Evolutionary conservation across 1,140 invertebrate genomes (phyloP), one percentile per base, ranked within the genome.

Genomic region (Heliconius nattereri): DNA sequence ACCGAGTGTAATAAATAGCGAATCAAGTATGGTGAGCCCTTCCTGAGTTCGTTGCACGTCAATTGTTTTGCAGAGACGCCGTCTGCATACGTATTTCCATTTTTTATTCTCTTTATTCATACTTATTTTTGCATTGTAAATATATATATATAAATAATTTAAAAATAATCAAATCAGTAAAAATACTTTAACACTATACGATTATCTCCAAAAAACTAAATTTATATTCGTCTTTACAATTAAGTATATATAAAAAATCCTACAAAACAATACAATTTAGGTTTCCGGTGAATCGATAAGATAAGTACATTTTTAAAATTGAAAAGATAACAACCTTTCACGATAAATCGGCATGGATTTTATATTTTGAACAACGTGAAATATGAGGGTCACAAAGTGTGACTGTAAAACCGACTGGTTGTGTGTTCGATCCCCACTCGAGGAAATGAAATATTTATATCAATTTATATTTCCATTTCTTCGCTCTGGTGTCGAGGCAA

Each of bases 41-140:
- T 92, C 90, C 88, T 89, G 81, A 89, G 92, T 91, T 93, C 91
- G 88, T 87, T 92, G 92, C 88, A 85, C 86, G 40, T 82, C 87
- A 83, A 86, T 86, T 90, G 87, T 90, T 92, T 90, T 89, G 89
- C 90, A 86, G 78, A 80, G 81, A 89, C 87, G 84, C 37, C 83
- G 90, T 88, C 91, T 90, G 92, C 90, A 92, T 91, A 90, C 81
- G 86, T 88, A 92, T 90, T 78, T 66, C n/a, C 79, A 80, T 84
- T 84, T 84, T 85, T 82, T 82, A 52, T 82, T 81, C 73, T 79
- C 80, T 80, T 20, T 82, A 80, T 81, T 82, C 70, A 78, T 73
- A 71, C 57, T 66, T 75, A 70, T 81, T 71, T 82, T 76, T 8
- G n/a, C 60, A 13, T 66, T 66, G 11, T n/a, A n/a, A n/a, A n/a